Evolutionary conservation across 2,888 invertebrate species (phyloP).

Genomic region (Morpho helenor): DNA sequence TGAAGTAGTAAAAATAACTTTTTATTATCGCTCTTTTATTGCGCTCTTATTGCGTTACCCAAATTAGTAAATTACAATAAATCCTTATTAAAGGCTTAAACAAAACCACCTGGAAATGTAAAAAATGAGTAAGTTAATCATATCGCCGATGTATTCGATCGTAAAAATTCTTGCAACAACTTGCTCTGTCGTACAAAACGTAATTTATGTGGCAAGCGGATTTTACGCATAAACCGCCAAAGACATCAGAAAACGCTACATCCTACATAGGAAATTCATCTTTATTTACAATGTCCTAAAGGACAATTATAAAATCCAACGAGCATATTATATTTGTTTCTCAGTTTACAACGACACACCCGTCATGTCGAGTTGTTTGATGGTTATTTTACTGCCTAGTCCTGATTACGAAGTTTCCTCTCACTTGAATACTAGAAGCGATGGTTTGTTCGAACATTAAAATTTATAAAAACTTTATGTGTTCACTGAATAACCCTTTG

Average conservation of each 20-base stretch:
- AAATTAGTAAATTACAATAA: slow-evolving; percentile 5
- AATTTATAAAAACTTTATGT: slow-evolving; percentile 62
- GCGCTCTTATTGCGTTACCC: background rate
- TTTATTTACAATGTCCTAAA: slow-evolving; percentile 29
- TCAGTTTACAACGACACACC: slow-evolving; percentile 54
- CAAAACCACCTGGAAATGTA: slow-evolving; percentile 37
- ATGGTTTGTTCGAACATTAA: slow-evolving; percentile 59
- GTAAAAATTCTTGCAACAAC: slow-evolving; percentile 57
- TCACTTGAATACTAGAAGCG: slow-evolving; percentile 54
- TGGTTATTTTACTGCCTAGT: slow-evolving; percentile 72
- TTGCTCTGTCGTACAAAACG: slow-evolving; percentile 66
- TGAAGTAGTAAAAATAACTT: background rate
- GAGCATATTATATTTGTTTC: slow-evolving; percentile 27
- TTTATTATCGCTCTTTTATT: background rate
- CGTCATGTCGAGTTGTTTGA: slow-evolving; percentile 62
- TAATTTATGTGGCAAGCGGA: slow-evolving; percentile 65
- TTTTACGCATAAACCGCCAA: slow-evolving; percentile 38
- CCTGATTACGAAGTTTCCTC: slow-evolving; percentile 73
- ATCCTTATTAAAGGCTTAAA: slow-evolving; percentile 17
- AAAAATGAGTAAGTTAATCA: slow-evolving; percentile 36
- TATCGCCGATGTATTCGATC: slow-evolving; percentile 35
- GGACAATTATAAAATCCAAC: slow-evolving; percentile 7
- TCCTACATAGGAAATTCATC: slow-evolving; percentile 24
- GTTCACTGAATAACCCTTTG: slow-evolving; percentile 58
- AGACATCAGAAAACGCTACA: slow-evolving; percentile 16